phyloP scores from a whole-genome alignment of 2,797 vertebrate species.

The Paguma larvata region DNA sequence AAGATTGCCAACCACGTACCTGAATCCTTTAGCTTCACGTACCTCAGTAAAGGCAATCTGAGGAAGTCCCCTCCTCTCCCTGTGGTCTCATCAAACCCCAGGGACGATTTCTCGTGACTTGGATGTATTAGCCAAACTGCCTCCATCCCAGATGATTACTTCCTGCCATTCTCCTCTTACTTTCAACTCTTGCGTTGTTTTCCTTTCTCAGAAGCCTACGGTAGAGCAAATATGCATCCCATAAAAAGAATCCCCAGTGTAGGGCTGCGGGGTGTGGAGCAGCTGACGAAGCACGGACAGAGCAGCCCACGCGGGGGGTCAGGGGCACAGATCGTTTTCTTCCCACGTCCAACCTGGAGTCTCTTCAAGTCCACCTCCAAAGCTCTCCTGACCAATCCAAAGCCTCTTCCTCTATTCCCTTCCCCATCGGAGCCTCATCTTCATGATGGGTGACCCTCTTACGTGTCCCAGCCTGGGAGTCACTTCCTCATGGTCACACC shows the following conservation, averaged over 20 bases:
- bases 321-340: neutral
- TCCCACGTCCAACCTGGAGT: neutral
- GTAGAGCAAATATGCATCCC: neutral
- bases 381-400: neutral
- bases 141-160: neutral
- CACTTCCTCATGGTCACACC: conserved; percentile 55
- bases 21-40: neutral
- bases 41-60: neutral
- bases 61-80: neutral
- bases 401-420: neutral
- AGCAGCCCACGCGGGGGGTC: fast-evolving
- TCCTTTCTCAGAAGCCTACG: neutral
- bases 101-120: neutral
- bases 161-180: neutral
- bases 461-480: neutral
- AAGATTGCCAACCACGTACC: fast-evolving
- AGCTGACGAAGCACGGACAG: neutral
- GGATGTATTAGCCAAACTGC: neutral
- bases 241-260: neutral
- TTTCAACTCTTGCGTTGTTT: conserved; percentile 15
- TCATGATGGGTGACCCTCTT: neutral
- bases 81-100: neutral
- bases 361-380: neutral
- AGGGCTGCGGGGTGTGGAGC: neutral
- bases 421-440: neutral